phyloP scores from a whole-genome alignment of 2,113 vertebrate genomes.

The Lathamus discolor region DNA sequence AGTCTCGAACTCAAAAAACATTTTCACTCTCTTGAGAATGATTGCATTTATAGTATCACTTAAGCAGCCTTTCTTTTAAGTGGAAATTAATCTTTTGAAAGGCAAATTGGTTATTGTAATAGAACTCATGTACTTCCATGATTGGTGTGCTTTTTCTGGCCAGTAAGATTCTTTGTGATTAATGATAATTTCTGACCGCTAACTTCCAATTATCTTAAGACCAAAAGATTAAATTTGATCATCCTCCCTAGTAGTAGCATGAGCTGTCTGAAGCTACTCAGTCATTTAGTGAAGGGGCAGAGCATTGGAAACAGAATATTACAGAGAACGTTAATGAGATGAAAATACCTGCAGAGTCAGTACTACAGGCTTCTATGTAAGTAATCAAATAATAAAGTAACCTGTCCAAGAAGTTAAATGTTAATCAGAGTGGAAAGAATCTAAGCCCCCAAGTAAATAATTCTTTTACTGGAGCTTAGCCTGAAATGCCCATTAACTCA shows the following conservation, averaged over 20 bases:
- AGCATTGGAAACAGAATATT: neutral
- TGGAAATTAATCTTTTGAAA: constrained; percentile 14
- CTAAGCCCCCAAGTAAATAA: neutral
- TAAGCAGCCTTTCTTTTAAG: neutral
- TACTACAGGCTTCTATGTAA: neutral
- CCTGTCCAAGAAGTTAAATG: neutral
- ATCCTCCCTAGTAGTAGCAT: neutral
- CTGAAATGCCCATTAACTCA: constrained; percentile 71
- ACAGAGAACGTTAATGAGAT: neutral
- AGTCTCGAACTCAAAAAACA: neutral
- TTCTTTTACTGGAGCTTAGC: neutral
- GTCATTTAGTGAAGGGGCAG: neutral
- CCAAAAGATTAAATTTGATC: constrained; percentile 23
- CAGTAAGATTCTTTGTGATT: neutral
- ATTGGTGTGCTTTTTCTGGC: neutral
- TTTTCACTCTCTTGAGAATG: neutral
- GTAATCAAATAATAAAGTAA: constrained; percentile 5
- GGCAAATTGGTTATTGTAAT: neutral
- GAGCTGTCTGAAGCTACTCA: neutral
- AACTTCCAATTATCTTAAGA: neutral
- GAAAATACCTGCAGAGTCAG: neutral
- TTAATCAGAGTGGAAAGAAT: constrained; percentile 6
- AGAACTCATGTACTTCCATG: neutral
- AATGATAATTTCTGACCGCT: neutral
- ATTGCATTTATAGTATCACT: neutral